Evolutionary conservation across 2,888 invertebrate species (phyloP).

Genomic region (Hetaerina titia): DNA sequence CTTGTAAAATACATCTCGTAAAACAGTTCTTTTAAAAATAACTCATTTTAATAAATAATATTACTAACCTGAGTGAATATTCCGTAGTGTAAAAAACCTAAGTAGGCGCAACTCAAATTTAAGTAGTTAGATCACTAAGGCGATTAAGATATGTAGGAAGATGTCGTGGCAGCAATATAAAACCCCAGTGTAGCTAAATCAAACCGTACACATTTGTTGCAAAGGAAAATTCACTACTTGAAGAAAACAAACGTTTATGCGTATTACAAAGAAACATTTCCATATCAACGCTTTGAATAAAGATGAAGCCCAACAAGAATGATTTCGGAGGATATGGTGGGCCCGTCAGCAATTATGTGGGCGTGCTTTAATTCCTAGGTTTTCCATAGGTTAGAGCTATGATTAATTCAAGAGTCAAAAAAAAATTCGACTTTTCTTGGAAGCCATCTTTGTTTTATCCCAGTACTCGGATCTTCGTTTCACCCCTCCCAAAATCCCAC

Average conservation of each 20-base stretch:
- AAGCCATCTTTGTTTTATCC: conserved; percentile 18
- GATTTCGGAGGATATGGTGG: background rate
- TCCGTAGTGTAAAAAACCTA: no score
- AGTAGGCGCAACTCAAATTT: no score
- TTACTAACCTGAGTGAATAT: no score
- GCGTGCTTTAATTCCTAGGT: conserved; percentile 41
- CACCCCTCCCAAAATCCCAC: background rate
- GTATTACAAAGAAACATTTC: conserved; percentile 42
- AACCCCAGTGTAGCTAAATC: background rate
- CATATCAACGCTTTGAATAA: conserved; percentile 44
- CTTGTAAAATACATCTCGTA: no score
- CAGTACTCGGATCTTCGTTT: background rate
- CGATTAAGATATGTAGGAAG: no score
- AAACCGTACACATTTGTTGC: background rate
- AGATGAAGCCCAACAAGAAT: conserved; percentile 11
- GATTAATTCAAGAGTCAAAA: conserved; percentile 61
- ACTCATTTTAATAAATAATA: no score
- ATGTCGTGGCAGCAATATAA: background rate
- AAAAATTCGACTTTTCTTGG: background rate
- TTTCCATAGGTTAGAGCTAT: conserved; percentile 33
- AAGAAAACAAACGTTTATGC: background rate
- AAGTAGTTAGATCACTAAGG: no score
- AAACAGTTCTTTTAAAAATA: no score
- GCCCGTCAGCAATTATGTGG: conserved; percentile 39
- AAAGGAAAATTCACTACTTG: background rate